A percentile compares a stretch with the other conserved stretches of the same genome.
These are phyloP conservation scores for Platichthys stellatus DNA, from an alignment of 2,113 vertebrate species.

Conservation along the genomic window DNA sequence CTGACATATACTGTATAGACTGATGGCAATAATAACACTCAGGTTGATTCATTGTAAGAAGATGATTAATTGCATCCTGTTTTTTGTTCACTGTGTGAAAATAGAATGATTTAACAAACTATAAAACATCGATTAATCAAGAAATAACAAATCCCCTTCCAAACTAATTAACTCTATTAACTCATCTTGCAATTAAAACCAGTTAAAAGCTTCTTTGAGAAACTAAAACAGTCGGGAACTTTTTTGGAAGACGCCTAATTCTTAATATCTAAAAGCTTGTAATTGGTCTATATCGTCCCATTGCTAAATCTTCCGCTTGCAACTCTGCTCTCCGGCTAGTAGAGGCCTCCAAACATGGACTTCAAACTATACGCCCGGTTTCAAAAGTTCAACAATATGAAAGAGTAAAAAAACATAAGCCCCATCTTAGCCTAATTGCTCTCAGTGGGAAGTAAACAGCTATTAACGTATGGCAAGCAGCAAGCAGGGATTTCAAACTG, in stretches of 20 bases:
- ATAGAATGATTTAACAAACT: not conserved
- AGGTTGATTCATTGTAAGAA: conserved; percentile 3
- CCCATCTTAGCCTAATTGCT: conserved; percentile 72
- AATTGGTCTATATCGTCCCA: not conserved
- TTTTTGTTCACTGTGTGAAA: conserved; percentile 10
- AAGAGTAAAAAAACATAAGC: conserved; percentile 49
- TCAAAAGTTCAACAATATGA: conserved; percentile 59
- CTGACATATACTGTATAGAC: not conserved
- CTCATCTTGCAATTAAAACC: conserved; percentile 2
- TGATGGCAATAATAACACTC: not conserved
- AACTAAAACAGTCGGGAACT: conserved; percentile 1
- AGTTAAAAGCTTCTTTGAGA: conserved; percentile 1
- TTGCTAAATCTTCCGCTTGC: not conserved
- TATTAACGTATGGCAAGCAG: conserved; percentile 73
- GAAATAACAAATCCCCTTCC: not conserved
- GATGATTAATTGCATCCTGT: not conserved
- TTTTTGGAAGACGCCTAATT: conserved; percentile 1
- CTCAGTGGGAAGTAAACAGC: conserved; percentile 80
- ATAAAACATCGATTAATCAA: not conserved
- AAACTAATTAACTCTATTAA: not conserved
- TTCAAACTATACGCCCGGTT: conserved; percentile 35
- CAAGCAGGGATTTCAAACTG: conserved; percentile 69
- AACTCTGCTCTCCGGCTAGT: not conserved
- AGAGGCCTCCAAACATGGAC: conserved; percentile 26
- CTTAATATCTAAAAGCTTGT: conserved; percentile 19